Conservation (phyloP, 2,113 vertebrate genomes). For the Gymnobelideus leadbeateri region DNA sequence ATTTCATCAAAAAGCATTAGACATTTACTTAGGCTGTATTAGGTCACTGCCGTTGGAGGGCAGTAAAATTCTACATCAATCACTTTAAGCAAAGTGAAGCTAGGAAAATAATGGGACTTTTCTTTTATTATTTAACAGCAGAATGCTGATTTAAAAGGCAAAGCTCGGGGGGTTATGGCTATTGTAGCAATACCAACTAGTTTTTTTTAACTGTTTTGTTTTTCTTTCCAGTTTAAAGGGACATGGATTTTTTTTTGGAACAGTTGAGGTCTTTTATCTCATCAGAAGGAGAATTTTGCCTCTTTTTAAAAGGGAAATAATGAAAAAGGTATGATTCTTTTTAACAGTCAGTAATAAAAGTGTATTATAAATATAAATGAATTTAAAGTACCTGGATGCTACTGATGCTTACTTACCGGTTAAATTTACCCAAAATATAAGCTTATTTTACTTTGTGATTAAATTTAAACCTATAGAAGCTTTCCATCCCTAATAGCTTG, state of each 20-base stretch:
- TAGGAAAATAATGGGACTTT: conserved; percentile 84
- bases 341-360: conserved; percentile 28
- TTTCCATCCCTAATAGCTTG: not conserved
- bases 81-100: conserved; percentile 85
- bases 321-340: conserved; percentile 37
- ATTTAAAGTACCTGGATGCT: conserved; percentile 23
- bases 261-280: conserved; percentile 40
- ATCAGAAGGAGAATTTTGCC: not conserved
- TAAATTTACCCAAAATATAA: conserved; percentile 3
- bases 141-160: conserved; percentile 79
- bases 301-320: conserved; percentile 19
- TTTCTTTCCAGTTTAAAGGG: conserved; percentile 61
- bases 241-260: conserved; percentile 67
- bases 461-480: not conserved
- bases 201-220: conserved; percentile 73
- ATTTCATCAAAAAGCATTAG: conserved; percentile 89
- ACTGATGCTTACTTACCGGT: not conserved
- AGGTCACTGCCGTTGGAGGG: conserved; percentile 94
- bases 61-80: conserved; percentile 99
- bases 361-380: conserved; percentile 33
- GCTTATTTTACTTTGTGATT: conserved; percentile 13
- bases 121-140: conserved; percentile 84
- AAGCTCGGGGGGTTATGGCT: conserved; percentile 80
- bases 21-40: conserved; percentile 89
- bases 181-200: conserved; percentile 78